Evolutionary conservation across 2,888 invertebrate species (phyloP).

Genomic region (Pyrocoelia pectoralis): DNA sequence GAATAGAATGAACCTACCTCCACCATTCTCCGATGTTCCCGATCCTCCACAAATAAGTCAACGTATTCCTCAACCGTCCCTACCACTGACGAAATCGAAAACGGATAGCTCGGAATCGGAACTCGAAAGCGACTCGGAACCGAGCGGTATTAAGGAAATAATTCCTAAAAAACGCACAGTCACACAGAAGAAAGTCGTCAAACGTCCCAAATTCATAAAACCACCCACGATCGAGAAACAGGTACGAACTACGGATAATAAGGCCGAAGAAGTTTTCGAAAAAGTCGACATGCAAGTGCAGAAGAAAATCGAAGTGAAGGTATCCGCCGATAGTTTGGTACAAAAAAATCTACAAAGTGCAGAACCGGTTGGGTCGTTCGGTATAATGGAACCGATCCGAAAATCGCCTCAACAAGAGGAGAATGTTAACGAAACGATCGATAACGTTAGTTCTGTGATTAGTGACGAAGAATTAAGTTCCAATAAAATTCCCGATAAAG

Average conservation of each 20-base stretch:
- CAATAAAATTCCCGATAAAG: conserved; percentile 74
- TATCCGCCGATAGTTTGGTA: conserved; percentile 53
- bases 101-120: conserved; percentile 65
- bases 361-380: conserved; percentile 48
- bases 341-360: conserved; percentile 24
- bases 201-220: conserved; percentile 66
- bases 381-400: conserved; percentile 42
- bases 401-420: conserved; percentile 62
- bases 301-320: conserved; percentile 65
- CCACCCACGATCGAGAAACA: conserved; percentile 39
- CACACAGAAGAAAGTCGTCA: conserved; percentile 60
- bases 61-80: conserved; percentile 15
- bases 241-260: conserved; percentile 43
- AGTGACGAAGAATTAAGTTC: conserved; percentile 70
- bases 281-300: conserved; percentile 58
- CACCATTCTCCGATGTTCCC: conserved; percentile 73
- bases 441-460: conserved; percentile 56
- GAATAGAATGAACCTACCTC: conserved; percentile 92
- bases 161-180: conserved; percentile 61
- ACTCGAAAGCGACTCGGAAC: conserved; percentile 69
- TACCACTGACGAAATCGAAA: conserved; percentile 50
- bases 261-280: conserved; percentile 66
- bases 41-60: conserved; percentile 59
- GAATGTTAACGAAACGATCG: conserved; percentile 20
- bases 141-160: conserved; percentile 53